Evolutionary conservation across 2,113 vertebrate species (phyloP), one percentile per base, ranked within the genome.

Genomic region (Diadophis punctatus): DNA sequence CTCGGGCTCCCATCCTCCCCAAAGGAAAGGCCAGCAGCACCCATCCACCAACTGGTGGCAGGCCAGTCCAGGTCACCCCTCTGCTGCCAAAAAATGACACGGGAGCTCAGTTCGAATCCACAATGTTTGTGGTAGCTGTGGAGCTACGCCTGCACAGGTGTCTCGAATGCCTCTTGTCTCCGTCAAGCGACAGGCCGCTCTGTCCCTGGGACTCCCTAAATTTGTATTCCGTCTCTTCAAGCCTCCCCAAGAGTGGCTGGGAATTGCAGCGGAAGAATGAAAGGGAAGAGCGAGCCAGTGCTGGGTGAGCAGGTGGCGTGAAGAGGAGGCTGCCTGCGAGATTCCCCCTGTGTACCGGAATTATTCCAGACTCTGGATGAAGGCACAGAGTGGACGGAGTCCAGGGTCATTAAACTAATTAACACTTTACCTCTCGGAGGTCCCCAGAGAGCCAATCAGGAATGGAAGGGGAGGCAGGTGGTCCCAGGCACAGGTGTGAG

Each of bases 381-480:
- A 96, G 16, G 92, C 92, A 53, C 27, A 3, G 95, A 95, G 96
- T 94, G 97, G 96, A 93, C 96, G 68, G 91, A 96, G 97, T 92
- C 95, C 96, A 95, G 96, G 97, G 96, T 96, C 96, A 95, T 97
- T 96, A 97, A 96, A 93, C 94, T 97, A 97, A 97, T 97, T 97
- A 96, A 97, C 97, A 96, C 96, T 97, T 97, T 96, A 96, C 95
- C 97, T 97, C 96, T 3, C 4, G 96, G 95, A 96, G 95, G 94
- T 18, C 97, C 93, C 96, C 14, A 88, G 96, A 94, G 96, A 95
- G 91, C 94, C 96, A 97, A 97, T 97, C 97, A 97, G 96, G 95
- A 93, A 92, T 93, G 95, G 89, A 68, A 92, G 90, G 91, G 91
- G 0, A 53, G 95, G 95, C 52, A 0, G 86, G 0, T 55, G 94